Base-by-base conservation (phyloP, 2,888 invertebrate genomes). In the Ectemnius continuus region DNA sequence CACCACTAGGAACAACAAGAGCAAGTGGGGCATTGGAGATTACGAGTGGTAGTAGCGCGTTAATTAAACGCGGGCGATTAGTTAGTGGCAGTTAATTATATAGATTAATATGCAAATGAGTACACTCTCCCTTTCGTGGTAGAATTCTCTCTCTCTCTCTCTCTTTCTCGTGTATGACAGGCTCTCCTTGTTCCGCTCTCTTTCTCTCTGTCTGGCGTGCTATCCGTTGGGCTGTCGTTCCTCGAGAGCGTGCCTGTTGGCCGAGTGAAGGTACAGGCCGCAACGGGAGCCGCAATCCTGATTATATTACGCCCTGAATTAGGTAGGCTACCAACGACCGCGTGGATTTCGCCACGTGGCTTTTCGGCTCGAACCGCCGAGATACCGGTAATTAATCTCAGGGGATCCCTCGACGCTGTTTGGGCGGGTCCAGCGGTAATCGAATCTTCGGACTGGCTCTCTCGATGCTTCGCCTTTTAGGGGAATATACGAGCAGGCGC, bases 31-130 rank as follows among this genome's bases (percentile, higher is more conserved):
- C n/a, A 60, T 2, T 46, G 28, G 52, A n/a, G 47, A 58, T 45
- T 23, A 48, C 62, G 45, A 63, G 67, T 52, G 23, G 63, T 62
- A 14, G 67, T 56, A 66, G 56, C 75, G 77, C 76, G 74, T 76
- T 84, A 84, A 85, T 85, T 85, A 83, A 84, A 82, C 73, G 78
- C 78, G 77, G 75, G 75, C 83, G 86, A 86, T 86, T 87, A 81
- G 82, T 82, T 79, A 67, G 78, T 67, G 63, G 67, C 76, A 73
- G 78, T 83, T 86, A 86, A 86, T 86, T 84, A 85, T 84, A 84
- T 81, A 79, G 80, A 86, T 85, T 84, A 85, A 85, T 84, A 84
- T 82, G 85, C 78, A 81, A 85, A 85, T 85, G 71, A 63, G 75
- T 52, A 16, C 14, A 52, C 52, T 52, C 52, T 52, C 52, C n/a